Conservation (phyloP, 1,140 invertebrate genomes). For the Portunus trituberculatus region DNA sequence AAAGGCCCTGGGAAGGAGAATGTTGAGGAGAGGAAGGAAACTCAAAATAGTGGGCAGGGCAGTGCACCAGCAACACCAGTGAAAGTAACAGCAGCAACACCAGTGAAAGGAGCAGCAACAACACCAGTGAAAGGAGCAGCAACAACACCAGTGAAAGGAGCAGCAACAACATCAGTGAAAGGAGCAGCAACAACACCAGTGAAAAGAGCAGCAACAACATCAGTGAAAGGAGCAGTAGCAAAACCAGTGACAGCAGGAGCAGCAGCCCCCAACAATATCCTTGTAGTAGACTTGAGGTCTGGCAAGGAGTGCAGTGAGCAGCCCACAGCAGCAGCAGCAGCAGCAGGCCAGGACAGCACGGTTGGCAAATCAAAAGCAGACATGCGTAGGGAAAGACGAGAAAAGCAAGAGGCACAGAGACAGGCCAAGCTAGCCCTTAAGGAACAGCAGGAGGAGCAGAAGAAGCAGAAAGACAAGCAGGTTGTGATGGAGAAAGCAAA, state of each 20-base stretch:
- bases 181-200: neutral
- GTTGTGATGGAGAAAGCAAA: neutral
- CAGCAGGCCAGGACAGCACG: neutral
- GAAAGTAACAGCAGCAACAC: neutral
- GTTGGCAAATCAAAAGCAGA: constrained; percentile 71
- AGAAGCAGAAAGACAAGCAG: neutral
- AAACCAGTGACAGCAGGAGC: neutral
- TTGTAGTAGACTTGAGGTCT: neutral
- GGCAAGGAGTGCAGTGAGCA: neutral
- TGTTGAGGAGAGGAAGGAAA: constrained; percentile 24
- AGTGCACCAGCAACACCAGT: neutral
- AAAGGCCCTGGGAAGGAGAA: constrained; percentile 39
- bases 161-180: neutral
- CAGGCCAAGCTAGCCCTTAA: constrained; percentile 60
- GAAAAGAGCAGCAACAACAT: neutral
- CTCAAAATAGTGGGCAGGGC: neutral
- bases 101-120: constrained; percentile 27
- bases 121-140: constrained; percentile 7
- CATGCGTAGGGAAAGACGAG: constrained; percentile 66
- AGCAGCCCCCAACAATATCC: neutral
- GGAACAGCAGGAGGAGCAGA: constrained; percentile 43
- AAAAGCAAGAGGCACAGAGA: constrained; percentile 75
- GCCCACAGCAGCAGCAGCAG: neutral
- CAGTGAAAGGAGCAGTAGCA: neutral
- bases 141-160: neutral